Conservation (phyloP, 2,797 vertebrate species). For the Poliocrania exsul region DNA sequence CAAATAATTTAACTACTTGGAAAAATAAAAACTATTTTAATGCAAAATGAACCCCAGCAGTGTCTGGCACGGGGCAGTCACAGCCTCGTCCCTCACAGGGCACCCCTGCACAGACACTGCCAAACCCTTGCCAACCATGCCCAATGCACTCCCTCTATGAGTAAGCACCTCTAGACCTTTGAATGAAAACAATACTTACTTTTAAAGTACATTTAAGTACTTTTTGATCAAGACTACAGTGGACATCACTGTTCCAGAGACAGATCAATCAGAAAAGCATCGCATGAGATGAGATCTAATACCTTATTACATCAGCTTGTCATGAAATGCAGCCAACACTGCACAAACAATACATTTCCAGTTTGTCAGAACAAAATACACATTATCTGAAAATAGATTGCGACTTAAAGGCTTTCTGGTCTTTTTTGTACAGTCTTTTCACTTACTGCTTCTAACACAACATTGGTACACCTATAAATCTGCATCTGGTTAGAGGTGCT, state of each 20-base stretch:
- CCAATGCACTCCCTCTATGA: fast-evolving
- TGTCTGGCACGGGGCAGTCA: background rate
- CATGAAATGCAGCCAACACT: background rate
- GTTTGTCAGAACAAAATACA: background rate
- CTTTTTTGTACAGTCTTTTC: background rate
- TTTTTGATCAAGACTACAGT: background rate
- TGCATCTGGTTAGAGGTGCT: background rate
- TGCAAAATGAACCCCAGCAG: background rate
- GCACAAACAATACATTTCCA: background rate
- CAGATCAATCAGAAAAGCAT: background rate
- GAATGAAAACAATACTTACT: background rate
- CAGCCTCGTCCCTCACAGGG: background rate
- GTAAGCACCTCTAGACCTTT: background rate
- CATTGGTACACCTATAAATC: background rate
- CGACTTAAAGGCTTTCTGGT: background rate
- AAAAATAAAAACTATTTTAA: background rate
- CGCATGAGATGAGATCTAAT: background rate
- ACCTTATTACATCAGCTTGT: background rate
- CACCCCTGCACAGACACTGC: background rate
- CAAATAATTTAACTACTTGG: background rate
- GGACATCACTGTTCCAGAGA: background rate
- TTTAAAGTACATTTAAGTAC: background rate
- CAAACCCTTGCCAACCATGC: background rate
- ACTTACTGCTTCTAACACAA: background rate
- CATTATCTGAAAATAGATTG: background rate